A percentile compares a stretch with the other conserved stretches of the same genome.
Evolutionary conservation across 2,888 invertebrate species (phyloP).

Genomic region (Clitarchus hookeri): DNA sequence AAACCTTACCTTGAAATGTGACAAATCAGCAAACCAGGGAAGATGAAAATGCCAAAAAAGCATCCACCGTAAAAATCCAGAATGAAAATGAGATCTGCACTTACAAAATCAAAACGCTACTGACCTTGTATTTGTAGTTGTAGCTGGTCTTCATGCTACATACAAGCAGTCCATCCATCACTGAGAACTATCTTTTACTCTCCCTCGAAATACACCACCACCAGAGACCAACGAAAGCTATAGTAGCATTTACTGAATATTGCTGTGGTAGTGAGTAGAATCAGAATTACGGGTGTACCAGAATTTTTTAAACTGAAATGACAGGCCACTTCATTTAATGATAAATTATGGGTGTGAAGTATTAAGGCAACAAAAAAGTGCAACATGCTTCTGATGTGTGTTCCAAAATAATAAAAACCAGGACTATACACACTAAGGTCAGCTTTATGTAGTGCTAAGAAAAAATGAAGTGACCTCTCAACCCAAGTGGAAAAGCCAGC

Average conservation of each 20-base stretch:
- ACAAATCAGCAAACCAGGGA: background rate
- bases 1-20: constrained; percentile 29
- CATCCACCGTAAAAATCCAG: background rate
- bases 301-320: background rate
- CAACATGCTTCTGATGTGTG: background rate
- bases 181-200: background rate
- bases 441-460: background rate
- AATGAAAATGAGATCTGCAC: background rate
- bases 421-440: background rate
- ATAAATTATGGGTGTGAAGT: background rate
- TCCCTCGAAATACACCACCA: background rate
- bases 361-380: background rate
- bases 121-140: background rate
- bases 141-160: background rate
- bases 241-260: background rate
- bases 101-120: background rate
- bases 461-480: background rate
- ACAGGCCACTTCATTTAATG: background rate
- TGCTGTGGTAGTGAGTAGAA: background rate
- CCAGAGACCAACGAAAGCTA: background rate
- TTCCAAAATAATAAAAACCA: background rate
- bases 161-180: background rate
- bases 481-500: background rate
- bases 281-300: background rate
- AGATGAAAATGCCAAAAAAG: background rate